phyloP scores from a whole-genome alignment of 2,113 vertebrate species.

The Sceloporus tristichus region DNA sequence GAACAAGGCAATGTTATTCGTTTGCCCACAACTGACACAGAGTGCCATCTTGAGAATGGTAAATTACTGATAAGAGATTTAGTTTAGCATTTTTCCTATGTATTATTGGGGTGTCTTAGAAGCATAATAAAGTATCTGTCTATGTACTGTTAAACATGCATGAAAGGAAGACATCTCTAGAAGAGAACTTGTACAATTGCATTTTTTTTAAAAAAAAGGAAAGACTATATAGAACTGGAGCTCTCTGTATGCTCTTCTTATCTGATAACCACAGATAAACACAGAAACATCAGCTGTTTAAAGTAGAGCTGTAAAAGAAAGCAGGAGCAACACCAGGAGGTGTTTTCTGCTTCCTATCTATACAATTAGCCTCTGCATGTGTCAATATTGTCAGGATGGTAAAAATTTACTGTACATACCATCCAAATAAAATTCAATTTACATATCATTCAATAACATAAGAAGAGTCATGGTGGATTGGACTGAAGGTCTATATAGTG shows the following conservation, averaged over 20 bases:
- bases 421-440: background rate
- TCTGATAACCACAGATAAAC: background rate
- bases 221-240: background rate
- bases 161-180: background rate
- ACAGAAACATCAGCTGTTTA: background rate
- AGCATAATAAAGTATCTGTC: background rate
- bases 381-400: too few relatives aligned
- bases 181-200: background rate
- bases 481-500: too few relatives aligned
- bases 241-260: background rate
- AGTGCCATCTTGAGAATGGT: constrained; percentile 25
- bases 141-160: background rate
- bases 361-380: too few relatives aligned
- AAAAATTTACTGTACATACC: too few relatives aligned
- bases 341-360: too few relatives aligned
- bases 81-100: background rate
- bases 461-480: too few relatives aligned
- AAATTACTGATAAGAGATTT: constrained; percentile 24
- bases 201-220: too few relatives aligned
- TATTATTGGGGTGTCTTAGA: background rate
- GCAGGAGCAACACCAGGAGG: background rate
- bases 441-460: too few relatives aligned
- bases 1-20: background rate
- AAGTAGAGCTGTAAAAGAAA: background rate
- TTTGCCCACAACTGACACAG: background rate